Base-by-base conservation (phyloP, 1,140 invertebrate species). In the Dufourea novaeangliae region DNA sequence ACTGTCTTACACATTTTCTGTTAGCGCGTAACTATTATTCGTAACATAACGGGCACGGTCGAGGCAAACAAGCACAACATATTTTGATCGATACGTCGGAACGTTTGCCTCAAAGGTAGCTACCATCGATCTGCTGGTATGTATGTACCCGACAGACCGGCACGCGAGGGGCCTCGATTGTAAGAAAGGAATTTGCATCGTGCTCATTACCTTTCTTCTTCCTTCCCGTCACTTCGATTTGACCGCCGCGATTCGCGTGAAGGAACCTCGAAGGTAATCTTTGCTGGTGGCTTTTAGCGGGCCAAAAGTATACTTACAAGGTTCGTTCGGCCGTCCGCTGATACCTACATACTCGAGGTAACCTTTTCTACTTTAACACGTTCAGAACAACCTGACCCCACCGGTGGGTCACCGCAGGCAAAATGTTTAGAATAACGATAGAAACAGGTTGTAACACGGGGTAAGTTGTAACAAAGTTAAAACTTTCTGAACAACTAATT, bases 111-210 rank as follows among this genome's bases (percentile, higher is more conserved):
- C 3, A 76, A 63, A 62, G 64, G 64, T 76, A 76, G 70, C 52
- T 67, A 79, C 62, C 62, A 79, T 79, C 77, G 77, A 79, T 72
- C 77, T 59, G 75, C 59, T 8, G 68, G 59, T 56, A 72, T 63
- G 59, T 56, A 72, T 63, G 75, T 52, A 50, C 17, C 39, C 14
- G 63, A 14, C 27, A 59, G 14, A 68, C 8, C 54, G 34, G 20
- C 74, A 77, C 56, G 74, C 74, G 57, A 77, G 52, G 52, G 25
- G 52, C 41, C 67, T 22, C 39, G 14, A 25, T 61, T 64, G 67
- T 20, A 54, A 57, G 50, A 79, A 72, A 71, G n/a, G 69, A 78
- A 76, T 76, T 59, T 66, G 61, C 70, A 74, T 79, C 76, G 69
- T n/a, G 22, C 57, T 41, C 32, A 20, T 50, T 64, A 27, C 37